Base-by-base conservation (phyloP, 2,113 vertebrate species). In the Apteryx mantelli region DNA sequence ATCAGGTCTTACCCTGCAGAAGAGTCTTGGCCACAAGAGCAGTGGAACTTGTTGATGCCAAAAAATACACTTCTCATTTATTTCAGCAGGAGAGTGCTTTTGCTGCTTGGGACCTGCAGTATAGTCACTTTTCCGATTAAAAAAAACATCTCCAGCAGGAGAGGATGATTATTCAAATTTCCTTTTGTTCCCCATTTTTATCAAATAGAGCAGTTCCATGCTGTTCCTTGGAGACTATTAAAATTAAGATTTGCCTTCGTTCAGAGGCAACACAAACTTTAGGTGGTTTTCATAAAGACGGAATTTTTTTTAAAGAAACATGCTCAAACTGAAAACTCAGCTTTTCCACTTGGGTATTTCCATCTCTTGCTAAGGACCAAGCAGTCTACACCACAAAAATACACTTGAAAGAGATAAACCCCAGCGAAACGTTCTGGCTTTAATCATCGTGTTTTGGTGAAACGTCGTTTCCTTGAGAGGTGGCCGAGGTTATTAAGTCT, bases 301-400 rank as follows among this genome's bases (percentile, higher is more conserved):
- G 20, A 71, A 32, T 44, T 66, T 74, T 24, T 34, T 66, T 32
- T 22, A 20, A 53, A 36, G 42, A 42, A 30, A 9, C 14, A 3
- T 14, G 11, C 17, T 66, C 13, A 19, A 2, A 16, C 25, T 42
- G 28, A 84, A 44, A 84, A 4, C 34, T 73, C 46, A 21, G 36
- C 20, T 80, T 71, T 86, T 36, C 48, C 46, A 14, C 36, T 42
- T 26, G 40, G 36, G 17, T 42, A 19, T 53, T 52, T 13, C 40
- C 34, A 10, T 36, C 24, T 56, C 48, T 78, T 20, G 53, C 40
- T 38, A 9, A 56, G 34, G 34, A 25, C 7, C 40, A 42, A 63
- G 9, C n/a, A 18, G 30, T 46, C n/a, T 58, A 16, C 8, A 0
- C 5, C 32, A 24, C 3, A 36, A 30, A n/a, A 42, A 25, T 0